These are phyloP conservation scores for Rhagologus leucostigma DNA, from an alignment of 2,113 vertebrate species.

Conservation along the genomic window DNA sequence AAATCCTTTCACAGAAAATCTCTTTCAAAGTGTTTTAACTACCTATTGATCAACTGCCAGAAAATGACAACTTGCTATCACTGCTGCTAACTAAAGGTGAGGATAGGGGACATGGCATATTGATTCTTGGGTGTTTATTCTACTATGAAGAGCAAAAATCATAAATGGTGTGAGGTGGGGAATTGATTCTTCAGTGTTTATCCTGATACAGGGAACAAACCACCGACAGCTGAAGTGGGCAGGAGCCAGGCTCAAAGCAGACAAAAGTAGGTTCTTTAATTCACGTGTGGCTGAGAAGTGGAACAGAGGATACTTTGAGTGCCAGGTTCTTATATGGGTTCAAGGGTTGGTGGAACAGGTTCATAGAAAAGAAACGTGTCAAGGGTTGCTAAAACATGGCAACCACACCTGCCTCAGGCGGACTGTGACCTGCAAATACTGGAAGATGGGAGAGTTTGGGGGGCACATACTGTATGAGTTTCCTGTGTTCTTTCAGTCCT, in stretches of 20 bases:
- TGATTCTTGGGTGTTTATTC: background rate
- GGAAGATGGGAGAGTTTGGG: background rate
- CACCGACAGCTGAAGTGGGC: background rate
- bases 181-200: background rate
- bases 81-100: background rate
- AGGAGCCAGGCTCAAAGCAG: background rate
- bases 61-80: background rate
- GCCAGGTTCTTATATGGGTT: background rate
- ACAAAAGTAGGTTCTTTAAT: background rate
- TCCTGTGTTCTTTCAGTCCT: background rate
- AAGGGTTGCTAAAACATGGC: background rate
- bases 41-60: background rate
- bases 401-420: background rate
- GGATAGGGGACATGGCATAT: background rate
- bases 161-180: background rate
- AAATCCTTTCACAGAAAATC: background rate
- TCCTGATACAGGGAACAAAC: background rate
- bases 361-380: background rate
- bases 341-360: background rate
- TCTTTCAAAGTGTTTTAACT: background rate
- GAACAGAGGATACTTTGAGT: background rate
- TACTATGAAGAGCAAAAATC: background rate
- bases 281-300: background rate
- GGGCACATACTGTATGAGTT: fast-evolving
- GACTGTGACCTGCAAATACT: background rate